phyloP scores from a whole-genome alignment of 2,888 invertebrate genomes.

The Megamerina dolium region DNA sequence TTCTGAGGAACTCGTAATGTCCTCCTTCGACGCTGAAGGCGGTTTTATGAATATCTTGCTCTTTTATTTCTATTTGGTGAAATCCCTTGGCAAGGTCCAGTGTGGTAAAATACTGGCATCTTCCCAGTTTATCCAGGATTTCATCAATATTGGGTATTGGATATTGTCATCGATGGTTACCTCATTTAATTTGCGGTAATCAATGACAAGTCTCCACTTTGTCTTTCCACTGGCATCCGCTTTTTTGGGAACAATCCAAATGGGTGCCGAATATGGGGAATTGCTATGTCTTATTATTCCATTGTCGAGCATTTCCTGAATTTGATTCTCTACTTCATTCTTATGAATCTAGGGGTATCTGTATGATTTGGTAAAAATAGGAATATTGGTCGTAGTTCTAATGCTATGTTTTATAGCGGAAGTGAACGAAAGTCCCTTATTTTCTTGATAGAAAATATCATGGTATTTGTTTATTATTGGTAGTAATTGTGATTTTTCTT shows the following conservation, averaged over 20 bases:
- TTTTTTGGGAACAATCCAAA: constrained; percentile 8
- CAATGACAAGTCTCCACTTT: constrained; percentile 19
- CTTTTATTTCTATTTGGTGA: constrained; percentile 19
- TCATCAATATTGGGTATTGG: constrained; percentile 19
- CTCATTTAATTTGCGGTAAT: constrained; percentile 18
- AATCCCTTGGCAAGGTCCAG: constrained; percentile 5
- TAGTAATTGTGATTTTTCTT: no score
- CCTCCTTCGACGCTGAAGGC: constrained; percentile 17
- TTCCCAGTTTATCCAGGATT: constrained; percentile 20
- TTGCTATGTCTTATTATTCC: not conserved
- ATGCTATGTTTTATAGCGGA: no score
- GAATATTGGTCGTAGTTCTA: no score
- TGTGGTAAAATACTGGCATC: constrained; percentile 17
- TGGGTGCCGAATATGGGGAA: not conserved
- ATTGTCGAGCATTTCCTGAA: not conserved
- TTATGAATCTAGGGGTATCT: not conserved
- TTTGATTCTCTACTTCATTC: not conserved
- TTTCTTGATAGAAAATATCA: no score
- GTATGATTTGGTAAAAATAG: not conserved
- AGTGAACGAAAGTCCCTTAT: no score
- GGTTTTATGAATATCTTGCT: constrained; percentile 18
- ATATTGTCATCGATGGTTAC: constrained; percentile 16
- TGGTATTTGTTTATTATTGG: no score
- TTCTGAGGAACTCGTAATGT: constrained; percentile 20
- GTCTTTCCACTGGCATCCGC: constrained; percentile 6